Evolutionary conservation across 1,140 invertebrate species (phyloP).

Genomic region (Drosophila malerkotliana): DNA sequence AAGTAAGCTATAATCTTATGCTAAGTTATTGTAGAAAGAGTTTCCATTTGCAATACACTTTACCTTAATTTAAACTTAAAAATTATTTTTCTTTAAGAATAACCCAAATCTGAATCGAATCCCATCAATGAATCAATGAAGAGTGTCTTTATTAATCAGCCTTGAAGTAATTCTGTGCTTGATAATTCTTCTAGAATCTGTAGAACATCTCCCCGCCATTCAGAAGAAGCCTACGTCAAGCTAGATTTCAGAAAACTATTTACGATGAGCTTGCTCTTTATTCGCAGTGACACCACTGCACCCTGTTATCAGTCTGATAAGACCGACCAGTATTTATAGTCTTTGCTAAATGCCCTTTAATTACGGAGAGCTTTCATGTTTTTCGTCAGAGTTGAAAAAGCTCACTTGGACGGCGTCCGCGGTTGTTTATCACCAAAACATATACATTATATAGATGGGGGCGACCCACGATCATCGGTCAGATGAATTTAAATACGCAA

Average conservation of each 20-base stretch:
- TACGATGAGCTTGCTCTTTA: conserved; percentile 1
- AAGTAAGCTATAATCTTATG: not conserved
- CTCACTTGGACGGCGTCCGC: conserved; percentile 35
- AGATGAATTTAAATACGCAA: conserved; percentile 73
- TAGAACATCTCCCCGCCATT: not conserved
- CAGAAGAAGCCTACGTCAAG: not conserved
- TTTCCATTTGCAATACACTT: not conserved
- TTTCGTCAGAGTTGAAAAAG: conserved; percentile 43
- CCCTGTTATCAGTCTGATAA: conserved; percentile 33
- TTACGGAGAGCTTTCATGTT: conserved; percentile 32
- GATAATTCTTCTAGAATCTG: not conserved
- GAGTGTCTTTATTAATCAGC: not conserved
- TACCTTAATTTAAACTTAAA: not conserved
- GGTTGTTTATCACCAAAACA: conserved; percentile 63
- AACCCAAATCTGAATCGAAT: not conserved
- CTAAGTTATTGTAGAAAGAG: not conserved
- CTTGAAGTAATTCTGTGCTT: too few relatives aligned
- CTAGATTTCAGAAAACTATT: conserved; percentile 1
- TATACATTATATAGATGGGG: conserved; percentile 9
- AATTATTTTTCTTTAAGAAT: too few relatives aligned
- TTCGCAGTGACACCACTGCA: conserved; percentile 10
- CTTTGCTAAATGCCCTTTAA: conserved; percentile 16
- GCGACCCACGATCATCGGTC: conserved; percentile 34
- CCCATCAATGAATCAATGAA: not conserved
- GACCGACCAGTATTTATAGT: not conserved